Conservation (phyloP, 2,797 vertebrate genomes). For the Lycodopsis pacificus region DNA sequence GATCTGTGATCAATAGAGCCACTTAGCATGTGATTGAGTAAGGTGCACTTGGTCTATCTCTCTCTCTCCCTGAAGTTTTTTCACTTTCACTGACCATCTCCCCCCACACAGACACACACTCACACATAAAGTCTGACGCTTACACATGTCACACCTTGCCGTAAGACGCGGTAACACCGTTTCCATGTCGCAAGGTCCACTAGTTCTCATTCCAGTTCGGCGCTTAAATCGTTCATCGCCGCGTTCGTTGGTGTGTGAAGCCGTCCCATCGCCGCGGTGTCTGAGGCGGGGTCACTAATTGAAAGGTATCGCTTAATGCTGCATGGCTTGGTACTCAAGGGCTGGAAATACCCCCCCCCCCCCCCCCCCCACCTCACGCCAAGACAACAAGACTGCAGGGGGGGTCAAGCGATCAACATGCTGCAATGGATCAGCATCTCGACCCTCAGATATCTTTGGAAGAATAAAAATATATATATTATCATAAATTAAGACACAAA, state of each 20-base stretch:
- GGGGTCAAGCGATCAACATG: neutral
- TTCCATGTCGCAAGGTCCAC: slow-evolving; percentile 48
- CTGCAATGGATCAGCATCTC: slow-evolving; percentile 2
- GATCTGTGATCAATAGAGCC: slow-evolving; percentile 62
- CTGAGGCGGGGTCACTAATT: slow-evolving; percentile 53
- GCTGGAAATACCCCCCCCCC: slow-evolving; percentile 35
- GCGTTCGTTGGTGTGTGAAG: slow-evolving; percentile 43
- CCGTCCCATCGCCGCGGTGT: slow-evolving; percentile 21
- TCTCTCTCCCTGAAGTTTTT: slow-evolving; percentile 22
- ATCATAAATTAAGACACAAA: too few relatives aligned
- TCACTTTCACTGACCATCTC: slow-evolving; percentile 11
- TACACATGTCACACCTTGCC: slow-evolving; percentile 44
- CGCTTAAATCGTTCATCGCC: slow-evolving; percentile 51
- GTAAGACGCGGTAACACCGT: slow-evolving; percentile 28
- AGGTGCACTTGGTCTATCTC: slow-evolving; percentile 23
- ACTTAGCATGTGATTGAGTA: slow-evolving; percentile 57
- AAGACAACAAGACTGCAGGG: slow-evolving; percentile 22
- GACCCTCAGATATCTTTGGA: neutral
- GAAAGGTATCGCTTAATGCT: slow-evolving; percentile 59
- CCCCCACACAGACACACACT: neutral
- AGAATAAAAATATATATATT: neutral
- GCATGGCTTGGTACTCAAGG: slow-evolving; percentile 54
- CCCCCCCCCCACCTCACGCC: slow-evolving; percentile 5
- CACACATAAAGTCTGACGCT: slow-evolving; percentile 6
- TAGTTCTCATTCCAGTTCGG: slow-evolving; percentile 42